phyloP scores from a whole-genome alignment of 1,140 invertebrate genomes.

The Tachypleus tridentatus region DNA sequence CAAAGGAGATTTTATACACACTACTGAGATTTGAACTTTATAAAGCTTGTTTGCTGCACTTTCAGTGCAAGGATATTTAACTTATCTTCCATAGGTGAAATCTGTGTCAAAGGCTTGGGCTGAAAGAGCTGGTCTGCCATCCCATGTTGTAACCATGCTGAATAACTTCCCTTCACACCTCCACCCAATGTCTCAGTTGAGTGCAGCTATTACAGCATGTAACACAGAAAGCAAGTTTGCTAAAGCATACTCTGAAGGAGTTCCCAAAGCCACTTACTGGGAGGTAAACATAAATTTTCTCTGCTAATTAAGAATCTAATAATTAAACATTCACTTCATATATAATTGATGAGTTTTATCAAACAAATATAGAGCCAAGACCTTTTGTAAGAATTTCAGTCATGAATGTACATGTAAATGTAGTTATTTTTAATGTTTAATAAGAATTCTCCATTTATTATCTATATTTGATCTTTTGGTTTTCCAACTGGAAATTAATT shows the following conservation, averaged over 20 bases:
- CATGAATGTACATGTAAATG: too few species aligned
- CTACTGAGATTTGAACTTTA: too few species aligned
- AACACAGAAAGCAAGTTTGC: constrained; percentile 48
- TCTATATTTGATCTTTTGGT: too few species aligned
- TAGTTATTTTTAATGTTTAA: too few species aligned
- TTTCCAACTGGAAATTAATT: too few species aligned
- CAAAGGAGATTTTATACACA: too few species aligned
- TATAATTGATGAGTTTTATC: too few species aligned
- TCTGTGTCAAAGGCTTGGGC: constrained; percentile 86
- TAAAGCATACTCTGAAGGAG: constrained; percentile 44
- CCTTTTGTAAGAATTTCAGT: background rate
- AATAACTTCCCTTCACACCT: constrained; percentile 89
- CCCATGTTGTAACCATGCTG: constrained; percentile 85
- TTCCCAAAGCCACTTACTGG: constrained; percentile 45
- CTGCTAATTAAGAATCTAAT: background rate
- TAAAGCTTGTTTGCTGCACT: too few species aligned
- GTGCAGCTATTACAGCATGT: constrained; percentile 44
- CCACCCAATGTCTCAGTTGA: constrained; percentile 49
- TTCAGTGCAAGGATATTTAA: too few species aligned
- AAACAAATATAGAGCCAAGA: too few species aligned
- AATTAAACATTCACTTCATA: too few species aligned
- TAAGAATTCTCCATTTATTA: too few species aligned
- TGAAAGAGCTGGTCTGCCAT: constrained; percentile 68
- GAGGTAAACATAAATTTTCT: constrained; percentile 35
- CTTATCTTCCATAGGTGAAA: constrained; percentile 36